Conservation (phyloP, 2,113 vertebrate genomes). For the Hippocampus abdominalis region DNA sequence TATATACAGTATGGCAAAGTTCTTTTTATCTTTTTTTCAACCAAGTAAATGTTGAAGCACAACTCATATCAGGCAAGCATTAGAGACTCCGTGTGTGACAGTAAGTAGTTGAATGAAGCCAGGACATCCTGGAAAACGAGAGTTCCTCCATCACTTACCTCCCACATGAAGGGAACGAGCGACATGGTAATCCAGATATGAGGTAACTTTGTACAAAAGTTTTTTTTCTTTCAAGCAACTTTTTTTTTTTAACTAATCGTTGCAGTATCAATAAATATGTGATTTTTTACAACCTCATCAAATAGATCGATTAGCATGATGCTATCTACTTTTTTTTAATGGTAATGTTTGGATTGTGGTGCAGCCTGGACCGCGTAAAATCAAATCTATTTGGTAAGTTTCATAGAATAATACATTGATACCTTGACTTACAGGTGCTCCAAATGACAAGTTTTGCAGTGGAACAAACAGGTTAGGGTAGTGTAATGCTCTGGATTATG, state of each 20-base stretch:
- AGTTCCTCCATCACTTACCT: background rate
- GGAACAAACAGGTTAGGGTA: background rate
- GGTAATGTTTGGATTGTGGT: constrained; percentile 42
- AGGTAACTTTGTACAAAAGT: constrained; percentile 46
- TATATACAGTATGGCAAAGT: background rate
- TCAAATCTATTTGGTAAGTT: constrained; percentile 67
- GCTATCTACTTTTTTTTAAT: constrained; percentile 33
- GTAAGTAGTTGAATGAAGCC: constrained; percentile 48
- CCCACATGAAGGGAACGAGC: constrained; percentile 34
- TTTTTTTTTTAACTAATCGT: background rate
- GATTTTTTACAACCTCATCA: constrained; percentile 20
- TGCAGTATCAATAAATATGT: constrained; percentile 3
- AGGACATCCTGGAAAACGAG: background rate
- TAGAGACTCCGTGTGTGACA: constrained; percentile 31
- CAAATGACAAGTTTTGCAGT: background rate
- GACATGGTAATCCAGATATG: constrained; percentile 52
- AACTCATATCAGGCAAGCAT: constrained; percentile 13
- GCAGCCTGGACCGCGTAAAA: constrained; percentile 50
- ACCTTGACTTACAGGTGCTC: background rate
- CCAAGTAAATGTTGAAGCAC: background rate
- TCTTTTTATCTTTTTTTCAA: background rate
- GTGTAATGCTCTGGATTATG: background rate
- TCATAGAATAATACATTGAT: constrained; percentile 13
- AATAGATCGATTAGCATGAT: constrained; percentile 47
- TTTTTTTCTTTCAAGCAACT: background rate